phyloP scores from a whole-genome alignment of 2,888 invertebrate species.

The Syritta pipiens region DNA sequence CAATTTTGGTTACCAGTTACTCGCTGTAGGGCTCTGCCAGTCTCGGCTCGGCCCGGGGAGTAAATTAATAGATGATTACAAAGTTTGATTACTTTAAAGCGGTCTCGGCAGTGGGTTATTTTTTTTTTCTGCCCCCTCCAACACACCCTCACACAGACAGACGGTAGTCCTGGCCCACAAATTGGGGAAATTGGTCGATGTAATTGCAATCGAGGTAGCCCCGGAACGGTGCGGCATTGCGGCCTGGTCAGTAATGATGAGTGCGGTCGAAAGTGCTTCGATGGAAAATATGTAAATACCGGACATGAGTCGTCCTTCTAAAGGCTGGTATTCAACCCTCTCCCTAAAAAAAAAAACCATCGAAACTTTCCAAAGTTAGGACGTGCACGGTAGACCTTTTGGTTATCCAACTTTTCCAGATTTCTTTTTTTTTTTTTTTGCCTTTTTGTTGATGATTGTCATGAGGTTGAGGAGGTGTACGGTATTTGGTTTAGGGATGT shows the following conservation, averaged over 20 bases:
- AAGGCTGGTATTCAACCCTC: too few species aligned
- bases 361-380: conserved; percentile 23
- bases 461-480: neutral
- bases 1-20: conserved; percentile 27
- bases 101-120: conserved; percentile 18
- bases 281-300: conserved; percentile 40
- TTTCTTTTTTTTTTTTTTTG: neutral
- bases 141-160: too few species aligned
- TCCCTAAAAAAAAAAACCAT: neutral
- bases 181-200: conserved; percentile 55
- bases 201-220: conserved; percentile 53
- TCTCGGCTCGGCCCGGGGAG: conserved; percentile 18
- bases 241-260: conserved; percentile 45
- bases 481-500: conserved; percentile 26
- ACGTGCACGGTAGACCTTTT: conserved; percentile 44
- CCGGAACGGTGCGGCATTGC: conserved; percentile 19
- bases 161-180: conserved; percentile 12
- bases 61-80: conserved; percentile 65
- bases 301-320: neutral
- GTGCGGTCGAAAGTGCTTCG: conserved; percentile 26
- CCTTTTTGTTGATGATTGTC: neutral
- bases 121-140: conserved; percentile 2
- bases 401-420: conserved; percentile 20
- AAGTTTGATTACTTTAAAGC: conserved; percentile 59
- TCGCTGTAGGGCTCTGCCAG: too few species aligned